Conservation (phyloP, 2,888 invertebrate genomes). For the Andrena bucephala region DNA sequence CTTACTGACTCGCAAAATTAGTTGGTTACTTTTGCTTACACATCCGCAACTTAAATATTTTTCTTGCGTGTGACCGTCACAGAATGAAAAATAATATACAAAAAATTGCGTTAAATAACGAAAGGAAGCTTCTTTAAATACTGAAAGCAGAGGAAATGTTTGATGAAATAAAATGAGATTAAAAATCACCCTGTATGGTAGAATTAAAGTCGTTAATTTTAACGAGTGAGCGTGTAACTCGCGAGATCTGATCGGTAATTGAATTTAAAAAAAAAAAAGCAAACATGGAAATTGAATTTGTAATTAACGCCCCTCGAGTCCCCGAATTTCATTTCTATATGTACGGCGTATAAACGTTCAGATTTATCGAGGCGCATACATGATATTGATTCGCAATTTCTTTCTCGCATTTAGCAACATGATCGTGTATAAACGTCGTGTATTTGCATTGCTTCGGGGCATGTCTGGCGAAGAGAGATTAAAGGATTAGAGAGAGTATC, state of each 20-base stretch:
- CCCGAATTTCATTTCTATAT: neutral
- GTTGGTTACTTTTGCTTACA: no score
- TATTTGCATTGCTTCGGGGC: slow-evolving; percentile 37
- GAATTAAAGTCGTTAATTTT: neutral
- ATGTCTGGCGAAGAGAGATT: slow-evolving; percentile 37
- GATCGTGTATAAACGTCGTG: slow-evolving; percentile 32
- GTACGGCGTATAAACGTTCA: neutral
- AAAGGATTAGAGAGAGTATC: slow-evolving; percentile 39
- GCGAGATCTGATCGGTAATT: neutral
- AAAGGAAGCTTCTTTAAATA: no score
- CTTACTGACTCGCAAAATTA: no score
- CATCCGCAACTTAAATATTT: no score
- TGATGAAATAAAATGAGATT: neutral
- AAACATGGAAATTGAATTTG: neutral
- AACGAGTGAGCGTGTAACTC: neutral
- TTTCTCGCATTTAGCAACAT: slow-evolving; percentile 47
- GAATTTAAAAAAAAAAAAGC: neutral
- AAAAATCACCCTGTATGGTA: neutral
- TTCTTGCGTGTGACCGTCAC: no score
- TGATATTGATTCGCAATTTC: slow-evolving; percentile 38
- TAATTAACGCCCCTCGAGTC: neutral
- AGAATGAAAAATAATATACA: no score
- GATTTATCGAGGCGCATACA: neutral
- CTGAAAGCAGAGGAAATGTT: no score
- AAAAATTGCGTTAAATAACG: no score